Conservation (phyloP, 2,113 vertebrate genomes). For the Corythornis madagascariensis region DNA sequence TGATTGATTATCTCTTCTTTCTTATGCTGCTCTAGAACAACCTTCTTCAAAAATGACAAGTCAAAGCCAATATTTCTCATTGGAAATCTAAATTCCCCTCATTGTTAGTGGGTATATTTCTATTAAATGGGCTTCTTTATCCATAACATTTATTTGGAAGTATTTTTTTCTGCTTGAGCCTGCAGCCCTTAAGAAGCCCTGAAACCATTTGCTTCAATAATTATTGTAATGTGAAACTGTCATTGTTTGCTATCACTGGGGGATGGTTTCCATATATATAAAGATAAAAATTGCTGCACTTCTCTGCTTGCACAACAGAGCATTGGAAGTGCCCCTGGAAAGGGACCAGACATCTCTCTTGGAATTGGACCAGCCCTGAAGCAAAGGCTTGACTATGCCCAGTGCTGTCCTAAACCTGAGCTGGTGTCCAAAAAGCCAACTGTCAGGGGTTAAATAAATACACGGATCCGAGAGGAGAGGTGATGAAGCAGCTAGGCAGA, state of each 20-base stretch:
- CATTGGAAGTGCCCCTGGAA: accelerated
- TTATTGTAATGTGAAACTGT: not conserved
- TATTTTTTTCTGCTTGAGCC: not conserved
- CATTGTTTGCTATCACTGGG: not conserved
- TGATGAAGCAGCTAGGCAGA: accelerated
- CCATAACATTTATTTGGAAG: not conserved
- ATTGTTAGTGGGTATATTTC: not conserved
- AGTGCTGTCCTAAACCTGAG: not conserved
- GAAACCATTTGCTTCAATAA: not conserved
- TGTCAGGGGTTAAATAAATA: accelerated
- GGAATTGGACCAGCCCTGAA: accelerated
- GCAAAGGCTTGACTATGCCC: accelerated
- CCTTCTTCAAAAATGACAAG: not conserved
- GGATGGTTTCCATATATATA: accelerated
- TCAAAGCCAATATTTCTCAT: not conserved
- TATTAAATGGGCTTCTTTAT: not conserved
- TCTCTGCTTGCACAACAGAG: not conserved
- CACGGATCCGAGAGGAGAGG: accelerated
- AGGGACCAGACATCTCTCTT: accelerated
- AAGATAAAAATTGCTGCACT: not conserved
- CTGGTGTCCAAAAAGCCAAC: not conserved
- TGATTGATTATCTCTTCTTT: constrained; percentile 11
- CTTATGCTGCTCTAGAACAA: not conserved
- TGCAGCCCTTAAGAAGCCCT: not conserved
- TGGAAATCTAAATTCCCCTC: not conserved